phyloP scores from a whole-genome alignment of 2,113 vertebrate species.

The Neopipo cinnamomea region DNA sequence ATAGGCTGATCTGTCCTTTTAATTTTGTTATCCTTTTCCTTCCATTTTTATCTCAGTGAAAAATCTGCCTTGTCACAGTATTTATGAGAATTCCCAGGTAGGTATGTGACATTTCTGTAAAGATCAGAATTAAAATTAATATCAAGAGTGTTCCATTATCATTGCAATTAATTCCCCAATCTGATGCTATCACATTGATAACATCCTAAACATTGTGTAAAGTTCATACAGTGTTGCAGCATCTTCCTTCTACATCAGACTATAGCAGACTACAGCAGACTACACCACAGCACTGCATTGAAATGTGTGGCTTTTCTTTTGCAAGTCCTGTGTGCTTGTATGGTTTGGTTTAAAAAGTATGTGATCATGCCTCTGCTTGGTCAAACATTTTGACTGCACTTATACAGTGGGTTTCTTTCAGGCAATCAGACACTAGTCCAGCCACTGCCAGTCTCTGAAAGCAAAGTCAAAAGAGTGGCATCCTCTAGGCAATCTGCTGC shows the following conservation, averaged over 20 bases:
- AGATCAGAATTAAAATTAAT: neutral
- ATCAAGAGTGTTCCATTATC: neutral
- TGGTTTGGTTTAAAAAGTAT: neutral
- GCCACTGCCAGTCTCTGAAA: neutral
- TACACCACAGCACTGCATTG: rapidly evolving
- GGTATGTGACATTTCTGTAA: neutral
- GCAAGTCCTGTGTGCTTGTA: neutral
- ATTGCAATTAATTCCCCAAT: neutral
- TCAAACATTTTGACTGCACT: neutral
- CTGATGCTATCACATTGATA: neutral
- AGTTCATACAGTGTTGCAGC: neutral
- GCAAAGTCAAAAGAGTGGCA: neutral
- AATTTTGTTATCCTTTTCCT: neutral
- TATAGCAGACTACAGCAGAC: neutral
- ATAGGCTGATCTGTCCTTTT: neutral
- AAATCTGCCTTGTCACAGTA: neutral
- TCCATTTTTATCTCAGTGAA: neutral
- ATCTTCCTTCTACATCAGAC: neutral
- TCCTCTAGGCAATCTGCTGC: neutral
- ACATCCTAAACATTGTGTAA: neutral
- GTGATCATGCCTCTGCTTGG: neutral
- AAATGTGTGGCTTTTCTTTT: neutral
- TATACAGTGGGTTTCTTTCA: neutral
- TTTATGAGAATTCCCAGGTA: neutral
- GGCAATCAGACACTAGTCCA: neutral